Conservation (phyloP, 2,888 invertebrate species). For the Agonopterix subpropinquella region DNA sequence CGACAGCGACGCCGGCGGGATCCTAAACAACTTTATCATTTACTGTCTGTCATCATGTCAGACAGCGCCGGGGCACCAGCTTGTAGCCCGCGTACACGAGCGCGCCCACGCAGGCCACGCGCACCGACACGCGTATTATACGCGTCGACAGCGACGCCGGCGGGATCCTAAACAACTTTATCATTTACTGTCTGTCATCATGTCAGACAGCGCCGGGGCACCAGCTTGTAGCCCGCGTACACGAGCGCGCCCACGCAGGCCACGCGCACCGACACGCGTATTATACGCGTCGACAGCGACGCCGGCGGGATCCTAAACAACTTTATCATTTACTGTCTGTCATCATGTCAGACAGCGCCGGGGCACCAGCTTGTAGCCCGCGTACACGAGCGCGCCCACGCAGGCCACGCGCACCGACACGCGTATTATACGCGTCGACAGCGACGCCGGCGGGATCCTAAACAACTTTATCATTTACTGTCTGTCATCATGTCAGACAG, state of each 20-base stretch:
- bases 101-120: constrained; percentile 69
- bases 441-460: constrained; percentile 77
- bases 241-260: constrained; percentile 70
- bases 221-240: constrained; percentile 68
- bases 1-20: constrained; percentile 82
- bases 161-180: constrained; percentile 75
- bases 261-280: constrained; percentile 77
- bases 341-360: constrained; percentile 54
- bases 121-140: constrained; percentile 77
- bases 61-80: constrained; percentile 61
- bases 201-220: constrained; percentile 61
- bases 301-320: constrained; percentile 72
- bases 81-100: constrained; percentile 71
- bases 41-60: constrained; percentile 32
- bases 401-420: constrained; percentile 74
- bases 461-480: background rate
- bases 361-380: constrained; percentile 68
- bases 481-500: constrained; percentile 43
- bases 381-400: constrained; percentile 69
- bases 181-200: constrained; percentile 20
- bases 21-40: constrained; percentile 46
- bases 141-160: constrained; percentile 80
- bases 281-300: constrained; percentile 78
- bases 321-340: background rate
- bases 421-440: constrained; percentile 79